These are phyloP conservation scores for Chiloscyllium plagiosum DNA, from an alignment of 2,113 vertebrate genomes.

Conservation along the genomic window DNA sequence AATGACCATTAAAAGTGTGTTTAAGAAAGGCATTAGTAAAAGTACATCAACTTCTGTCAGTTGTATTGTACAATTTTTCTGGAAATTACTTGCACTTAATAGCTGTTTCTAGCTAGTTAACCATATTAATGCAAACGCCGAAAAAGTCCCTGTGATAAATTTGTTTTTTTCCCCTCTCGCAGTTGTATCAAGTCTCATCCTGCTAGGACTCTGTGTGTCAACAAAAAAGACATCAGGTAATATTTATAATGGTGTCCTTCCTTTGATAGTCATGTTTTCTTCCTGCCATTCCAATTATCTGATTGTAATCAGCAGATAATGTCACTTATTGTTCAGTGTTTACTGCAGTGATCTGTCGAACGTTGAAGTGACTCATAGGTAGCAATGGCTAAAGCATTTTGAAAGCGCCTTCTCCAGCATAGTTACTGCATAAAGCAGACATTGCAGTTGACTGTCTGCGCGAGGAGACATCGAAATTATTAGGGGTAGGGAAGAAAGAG, in stretches of 20 bases:
- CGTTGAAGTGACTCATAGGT: conserved; percentile 23
- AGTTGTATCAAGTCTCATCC: conserved; percentile 98
- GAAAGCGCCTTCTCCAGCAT: not conserved
- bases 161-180: conserved; percentile 55
- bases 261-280: not conserved
- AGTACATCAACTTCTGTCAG: not conserved
- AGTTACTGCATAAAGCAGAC: conserved; percentile 16
- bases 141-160: not conserved
- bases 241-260: conserved; percentile 37
- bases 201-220: conserved; percentile 89
- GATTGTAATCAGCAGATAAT: conserved; percentile 13
- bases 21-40: not conserved
- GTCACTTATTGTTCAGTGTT: conserved; percentile 2
- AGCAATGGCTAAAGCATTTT: conserved; percentile 23
- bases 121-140: not conserved
- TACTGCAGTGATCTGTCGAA: conserved; percentile 25
- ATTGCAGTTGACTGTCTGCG: conserved; percentile 4
- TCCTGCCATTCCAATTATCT: conserved; percentile 1
- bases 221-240: conserved; percentile 95
- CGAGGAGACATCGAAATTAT: not conserved
- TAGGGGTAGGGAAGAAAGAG: not conserved
- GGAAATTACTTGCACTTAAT: not conserved
- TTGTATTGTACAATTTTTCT: not conserved
- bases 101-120: not conserved
- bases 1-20: not conserved